Conservation (phyloP, 2,113 vertebrate genomes). For the Centropristis striata region DNA sequence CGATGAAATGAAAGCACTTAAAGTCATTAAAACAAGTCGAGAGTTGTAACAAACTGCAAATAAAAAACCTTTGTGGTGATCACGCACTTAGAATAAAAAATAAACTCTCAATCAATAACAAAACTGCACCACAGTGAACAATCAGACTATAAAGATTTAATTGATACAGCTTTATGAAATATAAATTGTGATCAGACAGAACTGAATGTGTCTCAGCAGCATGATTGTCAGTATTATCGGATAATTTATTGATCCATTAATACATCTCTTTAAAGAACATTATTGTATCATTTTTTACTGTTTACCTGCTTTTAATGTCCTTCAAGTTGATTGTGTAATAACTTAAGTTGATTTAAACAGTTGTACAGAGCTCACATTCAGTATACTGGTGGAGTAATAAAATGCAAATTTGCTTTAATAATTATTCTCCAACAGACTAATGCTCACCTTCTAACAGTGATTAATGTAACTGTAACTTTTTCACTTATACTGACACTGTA, state of each 20-base stretch:
- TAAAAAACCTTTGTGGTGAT: neutral
- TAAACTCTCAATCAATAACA: neutral
- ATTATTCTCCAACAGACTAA: too few relatives aligned
- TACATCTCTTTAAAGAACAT: neutral
- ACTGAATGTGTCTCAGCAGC: neutral
- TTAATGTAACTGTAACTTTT: neutral
- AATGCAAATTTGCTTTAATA: neutral
- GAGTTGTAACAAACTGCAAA: conserved; percentile 3
- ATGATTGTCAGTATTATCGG: neutral
- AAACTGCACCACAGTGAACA: neutral
- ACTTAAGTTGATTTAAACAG: neutral
- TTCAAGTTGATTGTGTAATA: neutral
- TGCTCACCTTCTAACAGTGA: neutral
- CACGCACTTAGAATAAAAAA: neutral
- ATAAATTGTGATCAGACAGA: neutral
- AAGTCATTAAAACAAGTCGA: conserved; percentile 6
- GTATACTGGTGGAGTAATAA: neutral
- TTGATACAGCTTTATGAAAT: neutral
- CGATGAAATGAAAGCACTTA: conserved; percentile 4
- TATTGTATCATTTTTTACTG: too few relatives aligned
- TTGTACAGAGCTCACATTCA: neutral
- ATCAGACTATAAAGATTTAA: neutral
- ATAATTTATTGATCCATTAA: conserved; percentile 1
- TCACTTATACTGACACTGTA: neutral
- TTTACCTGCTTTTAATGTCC: neutral